Evolutionary conservation across 2,888 invertebrate genomes (phyloP), one percentile per base, ranked within the genome.

Genomic region (Tinea semifulvella): DNA sequence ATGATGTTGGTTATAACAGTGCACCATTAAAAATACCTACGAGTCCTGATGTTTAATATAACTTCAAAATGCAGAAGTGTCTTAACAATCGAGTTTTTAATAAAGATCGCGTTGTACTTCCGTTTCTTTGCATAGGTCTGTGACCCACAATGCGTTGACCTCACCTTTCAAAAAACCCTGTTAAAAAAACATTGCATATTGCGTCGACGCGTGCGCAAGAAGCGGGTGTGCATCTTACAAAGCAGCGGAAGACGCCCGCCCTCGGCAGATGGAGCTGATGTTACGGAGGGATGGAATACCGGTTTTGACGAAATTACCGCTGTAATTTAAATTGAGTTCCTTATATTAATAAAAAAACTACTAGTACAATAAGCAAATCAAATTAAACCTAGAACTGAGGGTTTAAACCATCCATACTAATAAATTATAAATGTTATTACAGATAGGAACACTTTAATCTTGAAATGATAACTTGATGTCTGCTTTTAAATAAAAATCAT

Each of bases 241-340:
- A 71, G 67, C 73, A 74, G 57, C 79, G 79, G 79, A 79, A 77
- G 77, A 74, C 65, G 69, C 66, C 64, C 68, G 73, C 75, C 74
- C 64, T 22, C 69, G 66, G 66, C 75, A 74, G 72, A 68, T 74
- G 73, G 60, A 63, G 42, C 16, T 27, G 17, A 16, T 27, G 4
- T 40, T 36, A 18, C 11, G 22, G 14, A 20, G 40, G 40, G 40
- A 40, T 5, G 6, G 20, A 20, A 40, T 22, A 40, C 40, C 40
- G 40, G 40, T 20, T 40, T 19, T 20, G n/a, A 14, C n/a, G 17
- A 22, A 40, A 22, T 22, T 22, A 40, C 40, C 13, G 40, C 17
- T 40, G 4, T 40, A 40, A 40, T 22, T 7, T 38, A 19, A 31
- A 31, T 31, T 31, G 14, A 13, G 31, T 31, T 31, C 7, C 7